Base-by-base conservation (phyloP, 2,113 vertebrate species). In the Odontophorus gujanensis region DNA sequence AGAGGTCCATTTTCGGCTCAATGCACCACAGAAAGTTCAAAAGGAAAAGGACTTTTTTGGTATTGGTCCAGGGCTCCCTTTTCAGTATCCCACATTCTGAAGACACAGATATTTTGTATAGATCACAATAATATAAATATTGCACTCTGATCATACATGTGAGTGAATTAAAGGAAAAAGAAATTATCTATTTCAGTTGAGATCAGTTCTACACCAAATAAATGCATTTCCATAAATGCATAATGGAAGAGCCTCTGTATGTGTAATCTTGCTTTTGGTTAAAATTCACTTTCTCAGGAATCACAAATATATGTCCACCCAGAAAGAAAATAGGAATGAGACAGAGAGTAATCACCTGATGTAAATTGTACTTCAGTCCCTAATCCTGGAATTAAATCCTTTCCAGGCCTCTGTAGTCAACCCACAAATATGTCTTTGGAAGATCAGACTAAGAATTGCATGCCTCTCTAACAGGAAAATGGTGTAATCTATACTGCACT, bases 121-220 rank as follows among this genome's bases (percentile, higher is more conserved):
- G 25, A 81, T 42, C 24, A 63, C 18, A 50, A 7, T 61, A 45
- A 59, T 28, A 59, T 18, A 67, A 84, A 34, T 16, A 82, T 85
- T 69, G 72, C 12, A 61, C 8, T 65, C n/a, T 48, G 17, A 57
- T 69, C 5, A 26, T n/a, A 7, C 0, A 0, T 24, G 6, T 32
- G 55, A 83, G 25, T 6, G 28, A 80, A 80, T 77, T 48, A 83
- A 83, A 38, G 40, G 30, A 25, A 42, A 88, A 77, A 4, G 32
- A 89, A 81, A 11, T 4, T 80, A 36, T 38, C 45, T 50, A 62
- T 42, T 32, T 57, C 32, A 20, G 55, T 57, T n/a, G 18, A 17
- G 10, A 78, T 38, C 13, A 83, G 7, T 47, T 78, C 50, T 43
- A 67, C 10, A 77, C 34, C 26, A 81, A 90, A n/a, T 9, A 83